Evolutionary conservation across 2,797 vertebrate species (phyloP).

Genomic region (Momotus momota): DNA sequence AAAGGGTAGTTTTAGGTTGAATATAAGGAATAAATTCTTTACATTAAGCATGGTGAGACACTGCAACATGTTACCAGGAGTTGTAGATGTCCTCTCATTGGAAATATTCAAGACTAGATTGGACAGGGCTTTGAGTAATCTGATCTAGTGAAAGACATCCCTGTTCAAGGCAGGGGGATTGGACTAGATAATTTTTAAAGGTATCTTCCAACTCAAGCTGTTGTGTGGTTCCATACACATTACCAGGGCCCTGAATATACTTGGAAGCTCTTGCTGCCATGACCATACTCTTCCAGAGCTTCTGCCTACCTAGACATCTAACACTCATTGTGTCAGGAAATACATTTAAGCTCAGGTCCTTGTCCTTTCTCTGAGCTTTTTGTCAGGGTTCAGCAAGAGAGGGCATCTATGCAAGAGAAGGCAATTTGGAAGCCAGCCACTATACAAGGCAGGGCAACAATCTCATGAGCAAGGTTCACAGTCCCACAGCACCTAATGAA

Average conservation of each 20-base stretch:
- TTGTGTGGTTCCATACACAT: background rate
- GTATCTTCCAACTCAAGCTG: background rate
- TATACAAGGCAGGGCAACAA: background rate
- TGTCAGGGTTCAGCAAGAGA: background rate
- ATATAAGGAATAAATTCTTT: background rate
- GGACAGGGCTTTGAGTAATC: background rate
- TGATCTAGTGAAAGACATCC: background rate
- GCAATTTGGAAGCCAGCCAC: background rate
- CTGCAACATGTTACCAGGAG: background rate
- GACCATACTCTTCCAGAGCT: background rate
- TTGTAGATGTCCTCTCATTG: rapidly evolving
- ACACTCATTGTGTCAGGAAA: background rate
- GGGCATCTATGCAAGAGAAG: background rate
- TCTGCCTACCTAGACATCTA: background rate
- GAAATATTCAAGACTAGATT: background rate
- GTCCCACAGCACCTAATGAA: background rate
- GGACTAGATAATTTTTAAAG: background rate
- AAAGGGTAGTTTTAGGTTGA: background rate
- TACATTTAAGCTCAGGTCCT: background rate
- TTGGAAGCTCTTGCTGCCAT: background rate
- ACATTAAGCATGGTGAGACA: background rate
- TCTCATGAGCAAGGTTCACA: background rate
- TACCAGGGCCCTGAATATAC: background rate
- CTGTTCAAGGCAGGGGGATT: background rate
- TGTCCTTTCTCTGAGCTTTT: background rate